Evolutionary conservation across 2,888 invertebrate genomes (phyloP).

Genomic region (Bellardia bayeri): DNA sequence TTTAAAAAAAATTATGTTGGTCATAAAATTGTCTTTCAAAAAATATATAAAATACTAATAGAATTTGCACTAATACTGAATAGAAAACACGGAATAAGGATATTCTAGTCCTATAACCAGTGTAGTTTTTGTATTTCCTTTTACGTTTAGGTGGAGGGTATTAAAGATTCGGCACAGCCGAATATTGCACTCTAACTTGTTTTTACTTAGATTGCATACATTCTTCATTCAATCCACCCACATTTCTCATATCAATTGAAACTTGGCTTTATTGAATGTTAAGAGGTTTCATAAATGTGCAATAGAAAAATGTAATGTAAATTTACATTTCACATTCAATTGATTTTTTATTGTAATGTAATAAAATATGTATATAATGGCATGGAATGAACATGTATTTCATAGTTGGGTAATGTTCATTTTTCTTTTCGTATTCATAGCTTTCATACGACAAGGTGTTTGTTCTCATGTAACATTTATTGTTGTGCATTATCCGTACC

Average conservation of each 20-base stretch:
- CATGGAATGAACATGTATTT: neutral
- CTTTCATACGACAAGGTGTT: neutral
- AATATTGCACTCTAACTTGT: too few relatives aligned
- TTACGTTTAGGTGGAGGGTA: too few relatives aligned
- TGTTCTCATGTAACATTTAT: neutral
- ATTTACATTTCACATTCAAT: conserved; percentile 20
- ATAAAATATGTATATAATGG: neutral
- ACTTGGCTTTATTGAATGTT: neutral
- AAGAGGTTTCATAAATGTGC: neutral
- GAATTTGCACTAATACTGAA: too few relatives aligned
- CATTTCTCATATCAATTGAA: conserved; percentile 20
- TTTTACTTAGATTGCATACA: neutral
- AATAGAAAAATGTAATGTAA: conserved; percentile 18
- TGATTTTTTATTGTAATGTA: conserved; percentile 2
- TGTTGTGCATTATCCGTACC: neutral
- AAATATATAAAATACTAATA: too few relatives aligned
- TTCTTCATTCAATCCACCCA: conserved; percentile 5
- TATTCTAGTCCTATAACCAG: too few relatives aligned
- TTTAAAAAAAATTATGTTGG: too few relatives aligned
- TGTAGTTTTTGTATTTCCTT: too few relatives aligned
- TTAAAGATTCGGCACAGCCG: too few relatives aligned
- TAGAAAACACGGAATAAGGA: too few relatives aligned
- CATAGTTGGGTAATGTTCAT: neutral
- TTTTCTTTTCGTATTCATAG: neutral
- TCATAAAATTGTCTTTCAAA: too few relatives aligned